These are phyloP conservation scores for Theretra japonica DNA, from an alignment of 2,888 invertebrate genomes.

Conservation along the genomic window DNA sequence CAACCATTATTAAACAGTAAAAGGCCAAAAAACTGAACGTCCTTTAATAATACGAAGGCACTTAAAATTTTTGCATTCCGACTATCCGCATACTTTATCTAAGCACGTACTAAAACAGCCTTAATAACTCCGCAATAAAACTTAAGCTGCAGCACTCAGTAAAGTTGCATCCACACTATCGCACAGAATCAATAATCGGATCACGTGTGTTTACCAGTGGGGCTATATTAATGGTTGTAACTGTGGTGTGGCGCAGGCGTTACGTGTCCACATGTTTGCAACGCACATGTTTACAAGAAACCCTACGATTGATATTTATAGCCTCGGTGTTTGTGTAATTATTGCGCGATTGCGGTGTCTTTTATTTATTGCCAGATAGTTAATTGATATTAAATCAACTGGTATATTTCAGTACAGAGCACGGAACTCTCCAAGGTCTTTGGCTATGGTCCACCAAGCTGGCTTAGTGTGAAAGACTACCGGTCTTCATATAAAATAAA, in stretches of 20 bases:
- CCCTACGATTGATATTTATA: conserved; percentile 5
- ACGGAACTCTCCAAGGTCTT: too few species aligned
- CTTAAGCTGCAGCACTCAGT: not conserved
- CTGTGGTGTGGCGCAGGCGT: conserved; percentile 1
- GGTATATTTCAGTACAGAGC: too few species aligned
- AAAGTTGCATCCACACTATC: conserved; percentile 22
- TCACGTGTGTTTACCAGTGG: conserved; percentile 24
- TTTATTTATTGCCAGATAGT: not conserved
- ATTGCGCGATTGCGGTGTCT: not conserved
- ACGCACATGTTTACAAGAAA: conserved; percentile 13
- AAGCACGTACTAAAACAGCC: too few species aligned
- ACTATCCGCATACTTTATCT: too few species aligned
- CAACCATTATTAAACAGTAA: too few species aligned
- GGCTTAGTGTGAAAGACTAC: too few species aligned
- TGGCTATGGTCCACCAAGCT: too few species aligned
- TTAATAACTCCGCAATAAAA: too few species aligned
- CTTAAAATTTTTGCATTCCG: too few species aligned
- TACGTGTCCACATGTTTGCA: not conserved
- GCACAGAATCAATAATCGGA: conserved; percentile 25
- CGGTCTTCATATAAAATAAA: too few species aligned
- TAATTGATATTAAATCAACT: not conserved
- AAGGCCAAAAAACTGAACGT: too few species aligned
- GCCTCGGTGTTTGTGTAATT: not conserved
- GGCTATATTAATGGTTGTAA: conserved; percentile 25
- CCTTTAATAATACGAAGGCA: too few species aligned